phyloP scores from a whole-genome alignment of 2,797 vertebrate genomes.

The Enteromius anoplus region DNA sequence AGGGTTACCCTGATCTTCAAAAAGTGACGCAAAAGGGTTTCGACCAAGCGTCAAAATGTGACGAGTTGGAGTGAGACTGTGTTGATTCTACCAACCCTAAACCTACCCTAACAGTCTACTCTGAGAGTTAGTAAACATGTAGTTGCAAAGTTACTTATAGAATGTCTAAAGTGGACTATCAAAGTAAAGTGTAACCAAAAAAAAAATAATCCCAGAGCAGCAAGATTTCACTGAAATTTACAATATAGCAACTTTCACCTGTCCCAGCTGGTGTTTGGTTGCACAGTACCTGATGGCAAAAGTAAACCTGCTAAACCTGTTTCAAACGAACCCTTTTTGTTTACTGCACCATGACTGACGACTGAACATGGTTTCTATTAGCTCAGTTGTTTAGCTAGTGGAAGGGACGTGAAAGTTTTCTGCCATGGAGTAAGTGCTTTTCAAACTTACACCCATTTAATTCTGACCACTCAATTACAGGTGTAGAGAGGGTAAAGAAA shows the following conservation, averaged over 20 bases:
- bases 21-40: too few species aligned
- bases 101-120: too few species aligned
- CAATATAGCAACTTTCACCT: background rate
- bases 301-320: conserved; percentile 25
- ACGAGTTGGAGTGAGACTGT: too few species aligned
- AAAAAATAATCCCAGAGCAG: background rate
- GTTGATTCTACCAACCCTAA: too few species aligned
- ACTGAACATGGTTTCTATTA: background rate
- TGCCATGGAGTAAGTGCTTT: conserved; percentile 24
- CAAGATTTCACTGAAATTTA: background rate
- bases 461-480: conserved; percentile 43
- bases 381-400: background rate
- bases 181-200: too few species aligned
- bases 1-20: too few species aligned
- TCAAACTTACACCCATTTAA: conserved; percentile 51
- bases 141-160: too few species aligned
- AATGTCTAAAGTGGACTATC: too few species aligned
- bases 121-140: too few species aligned
- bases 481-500: conserved; percentile 46
- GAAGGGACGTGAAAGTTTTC: background rate
- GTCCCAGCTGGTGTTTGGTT: conserved; percentile 11
- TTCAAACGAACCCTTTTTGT: conserved; percentile 17
- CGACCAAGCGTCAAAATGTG: too few species aligned
- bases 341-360: background rate
- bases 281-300: background rate